Conservation (phyloP, 30 jellyfish, hydroid and myxozoan genomes). For the Clytia hemisphaerica region DNA sequence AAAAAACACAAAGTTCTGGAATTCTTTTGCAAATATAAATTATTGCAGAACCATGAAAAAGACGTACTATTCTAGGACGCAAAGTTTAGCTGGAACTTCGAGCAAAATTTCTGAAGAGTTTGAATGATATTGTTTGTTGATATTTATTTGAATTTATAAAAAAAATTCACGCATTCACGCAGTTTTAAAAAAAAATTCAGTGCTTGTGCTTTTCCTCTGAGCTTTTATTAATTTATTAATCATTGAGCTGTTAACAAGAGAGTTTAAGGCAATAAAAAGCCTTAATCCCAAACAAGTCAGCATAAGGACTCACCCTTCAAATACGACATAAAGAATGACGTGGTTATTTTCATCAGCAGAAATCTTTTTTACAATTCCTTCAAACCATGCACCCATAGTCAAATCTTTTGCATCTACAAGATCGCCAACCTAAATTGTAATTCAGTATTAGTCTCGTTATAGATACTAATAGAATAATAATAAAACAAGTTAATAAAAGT, state of each 20-base stretch:
- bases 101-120: too few relatives aligned
- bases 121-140: too few relatives aligned
- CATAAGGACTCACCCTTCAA: constrained; percentile 66
- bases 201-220: too few relatives aligned
- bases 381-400: constrained; percentile 98
- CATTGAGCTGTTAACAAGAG: too few relatives aligned
- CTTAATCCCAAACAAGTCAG: not conserved
- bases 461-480: not conserved
- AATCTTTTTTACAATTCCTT: constrained; percentile 57
- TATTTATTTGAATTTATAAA: too few relatives aligned
- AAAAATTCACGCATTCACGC: too few relatives aligned
- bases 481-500: not conserved
- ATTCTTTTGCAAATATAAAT: not conserved
- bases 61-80: not conserved
- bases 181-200: too few relatives aligned
- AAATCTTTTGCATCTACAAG: constrained; percentile 80
- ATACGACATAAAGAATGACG: constrained; percentile 37
- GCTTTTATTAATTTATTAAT: too few relatives aligned
- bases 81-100: too few relatives aligned
- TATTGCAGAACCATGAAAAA: not conserved
- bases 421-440: constrained; percentile 58
- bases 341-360: constrained; percentile 32
- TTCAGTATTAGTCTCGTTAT: not conserved
- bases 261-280: not conserved
- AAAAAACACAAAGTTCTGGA: not conserved